phyloP scores from a whole-genome alignment of 1,140 invertebrate genomes.

The Pemphigus obesinymphae region DNA sequence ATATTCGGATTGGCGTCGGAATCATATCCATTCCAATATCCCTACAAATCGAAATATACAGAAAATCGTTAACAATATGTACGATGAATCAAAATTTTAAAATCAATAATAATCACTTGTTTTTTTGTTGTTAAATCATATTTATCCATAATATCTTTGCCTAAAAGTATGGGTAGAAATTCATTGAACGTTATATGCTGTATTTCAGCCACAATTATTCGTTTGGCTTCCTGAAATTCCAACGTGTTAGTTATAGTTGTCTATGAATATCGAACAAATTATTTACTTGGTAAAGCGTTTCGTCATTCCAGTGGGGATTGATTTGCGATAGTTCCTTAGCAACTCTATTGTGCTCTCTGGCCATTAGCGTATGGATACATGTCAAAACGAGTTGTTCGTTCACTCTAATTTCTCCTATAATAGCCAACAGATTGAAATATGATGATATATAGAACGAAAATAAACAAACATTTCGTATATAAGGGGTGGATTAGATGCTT shows the following conservation, averaged over 20 bases:
- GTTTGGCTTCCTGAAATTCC: conserved; percentile 66
- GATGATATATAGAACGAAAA: too few relatives aligned
- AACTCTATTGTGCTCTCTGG: conserved; percentile 79
- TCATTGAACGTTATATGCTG: conserved; percentile 94
- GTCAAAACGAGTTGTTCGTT: conserved; percentile 87
- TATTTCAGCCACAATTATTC: conserved; percentile 83
- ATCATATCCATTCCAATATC: conserved; percentile 87
- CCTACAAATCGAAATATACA: conserved; percentile 53
- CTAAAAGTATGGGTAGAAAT: conserved; percentile 87
- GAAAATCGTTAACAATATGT: neutral
- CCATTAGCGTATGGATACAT: conserved; percentile 86
- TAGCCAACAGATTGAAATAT: conserved; percentile 4
- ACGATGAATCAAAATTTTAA: neutral
- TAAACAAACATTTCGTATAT: too few relatives aligned
- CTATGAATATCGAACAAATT: neutral
- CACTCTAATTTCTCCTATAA: conserved; percentile 82
- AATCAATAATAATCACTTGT: conserved; percentile 55
- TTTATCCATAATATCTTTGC: conserved; percentile 89
- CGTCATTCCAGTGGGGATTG: conserved; percentile 93
- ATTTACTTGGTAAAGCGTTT: conserved; percentile 76
- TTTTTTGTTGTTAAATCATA: conserved; percentile 79
- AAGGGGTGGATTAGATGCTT: too few relatives aligned
- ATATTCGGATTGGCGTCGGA: conserved; percentile 76
- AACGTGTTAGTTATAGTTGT: neutral
- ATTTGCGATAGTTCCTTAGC: conserved; percentile 69